These are phyloP conservation scores for Passerina amoena DNA, from an alignment of 2,113 vertebrate genomes.

Conservation along the genomic window DNA sequence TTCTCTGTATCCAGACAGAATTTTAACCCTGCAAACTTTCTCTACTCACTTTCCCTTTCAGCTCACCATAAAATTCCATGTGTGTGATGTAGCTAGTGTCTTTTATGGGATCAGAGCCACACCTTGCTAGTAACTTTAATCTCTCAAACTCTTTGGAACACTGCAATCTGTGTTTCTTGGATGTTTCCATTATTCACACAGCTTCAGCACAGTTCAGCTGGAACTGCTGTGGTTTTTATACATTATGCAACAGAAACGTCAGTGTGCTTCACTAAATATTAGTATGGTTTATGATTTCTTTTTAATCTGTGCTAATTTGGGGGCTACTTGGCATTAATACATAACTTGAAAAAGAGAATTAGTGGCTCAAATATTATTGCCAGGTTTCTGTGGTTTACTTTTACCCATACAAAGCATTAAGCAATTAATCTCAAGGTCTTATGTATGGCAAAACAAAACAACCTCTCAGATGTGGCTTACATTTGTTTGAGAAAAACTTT, in stretches of 20 bases:
- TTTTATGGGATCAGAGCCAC: background rate
- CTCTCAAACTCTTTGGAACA: background rate
- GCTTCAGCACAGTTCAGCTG: background rate
- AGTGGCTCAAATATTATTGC: background rate
- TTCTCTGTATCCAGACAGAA: background rate
- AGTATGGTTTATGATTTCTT: background rate
- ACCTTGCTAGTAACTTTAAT: background rate
- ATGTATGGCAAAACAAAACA: background rate
- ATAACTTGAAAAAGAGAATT: background rate
- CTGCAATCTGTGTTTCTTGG: background rate
- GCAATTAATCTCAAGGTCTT: constrained; percentile 35
- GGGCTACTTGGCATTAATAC: background rate
- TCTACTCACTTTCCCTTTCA: background rate
- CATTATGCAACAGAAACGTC: background rate
- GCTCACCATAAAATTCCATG: background rate
- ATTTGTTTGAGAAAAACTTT: background rate
- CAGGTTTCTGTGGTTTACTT: constrained; percentile 46
- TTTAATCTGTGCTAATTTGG: constrained; percentile 1
- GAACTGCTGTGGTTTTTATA: background rate
- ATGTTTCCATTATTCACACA: background rate
- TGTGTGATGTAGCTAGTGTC: background rate
- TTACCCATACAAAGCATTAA: background rate
- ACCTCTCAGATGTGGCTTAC: constrained; percentile 32
- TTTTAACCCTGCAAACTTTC: background rate
- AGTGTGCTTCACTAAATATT: background rate